phyloP scores from a whole-genome alignment of 2,888 invertebrate genomes.

The Drosophila mulleri region DNA sequence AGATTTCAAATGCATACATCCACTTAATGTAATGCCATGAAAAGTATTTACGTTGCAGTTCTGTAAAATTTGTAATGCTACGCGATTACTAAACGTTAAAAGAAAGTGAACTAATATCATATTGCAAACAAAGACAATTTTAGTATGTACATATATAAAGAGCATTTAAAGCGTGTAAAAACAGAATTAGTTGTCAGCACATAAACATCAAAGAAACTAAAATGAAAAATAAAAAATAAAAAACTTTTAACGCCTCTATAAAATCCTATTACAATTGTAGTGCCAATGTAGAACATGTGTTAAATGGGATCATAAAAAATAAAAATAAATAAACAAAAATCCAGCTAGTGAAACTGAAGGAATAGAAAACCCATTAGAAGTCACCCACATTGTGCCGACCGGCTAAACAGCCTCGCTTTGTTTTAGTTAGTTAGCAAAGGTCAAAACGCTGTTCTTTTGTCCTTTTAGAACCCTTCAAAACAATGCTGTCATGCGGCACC shows the following conservation, averaged over 20 bases:
- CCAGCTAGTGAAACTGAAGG: not conserved
- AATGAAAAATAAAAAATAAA: not conserved
- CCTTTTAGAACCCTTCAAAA: not conserved
- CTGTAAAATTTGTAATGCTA: too few relatives aligned
- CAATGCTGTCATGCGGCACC: constrained; percentile 9
- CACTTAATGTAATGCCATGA: not conserved
- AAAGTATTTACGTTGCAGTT: not conserved
- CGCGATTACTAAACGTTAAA: too few relatives aligned
- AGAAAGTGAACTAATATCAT: not conserved
- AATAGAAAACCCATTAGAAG: not conserved
- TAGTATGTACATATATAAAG: too few relatives aligned
- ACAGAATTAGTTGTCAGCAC: not conserved
- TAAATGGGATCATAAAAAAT: not conserved
- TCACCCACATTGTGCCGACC: not conserved
- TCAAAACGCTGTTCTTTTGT: constrained; percentile 11
- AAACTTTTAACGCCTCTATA: not conserved
- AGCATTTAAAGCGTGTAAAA: not conserved
- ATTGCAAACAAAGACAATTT: too few relatives aligned
- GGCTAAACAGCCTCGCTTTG: constrained; percentile 11
- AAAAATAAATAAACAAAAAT: not conserved
- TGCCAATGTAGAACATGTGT: not conserved
- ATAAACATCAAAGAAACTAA: not conserved
- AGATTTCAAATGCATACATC: not conserved
- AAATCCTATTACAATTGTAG: not conserved
- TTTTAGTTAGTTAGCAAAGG: constrained; percentile 10